These are phyloP conservation scores for Tenualosa thibaudeaui DNA, from an alignment of 2,797 vertebrate genomes.

Conservation along the genomic window DNA sequence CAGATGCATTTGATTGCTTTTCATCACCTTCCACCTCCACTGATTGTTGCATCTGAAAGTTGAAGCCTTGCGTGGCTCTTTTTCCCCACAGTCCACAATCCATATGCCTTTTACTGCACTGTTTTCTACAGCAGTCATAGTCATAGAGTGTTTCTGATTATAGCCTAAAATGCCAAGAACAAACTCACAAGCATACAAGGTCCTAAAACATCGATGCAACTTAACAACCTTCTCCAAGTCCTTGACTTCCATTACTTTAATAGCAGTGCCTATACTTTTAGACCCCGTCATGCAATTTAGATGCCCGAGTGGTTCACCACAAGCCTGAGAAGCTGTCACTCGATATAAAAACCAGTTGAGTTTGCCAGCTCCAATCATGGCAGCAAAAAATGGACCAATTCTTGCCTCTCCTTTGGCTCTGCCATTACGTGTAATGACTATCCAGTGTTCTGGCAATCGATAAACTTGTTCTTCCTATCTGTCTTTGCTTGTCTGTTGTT, in stretches of 20 bases:
- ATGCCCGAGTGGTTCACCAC: background rate
- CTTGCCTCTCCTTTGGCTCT: background rate
- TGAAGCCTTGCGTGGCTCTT: too few species aligned
- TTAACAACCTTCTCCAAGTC: background rate
- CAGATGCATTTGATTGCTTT: background rate
- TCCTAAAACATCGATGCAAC: background rate
- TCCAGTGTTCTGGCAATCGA: slow-evolving; percentile 7
- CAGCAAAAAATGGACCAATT: slow-evolving; percentile 1
- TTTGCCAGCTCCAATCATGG: background rate
- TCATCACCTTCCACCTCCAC: background rate
- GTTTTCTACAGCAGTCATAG: background rate
- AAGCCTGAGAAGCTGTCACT: background rate
- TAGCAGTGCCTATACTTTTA: background rate
- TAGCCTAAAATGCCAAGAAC: background rate
- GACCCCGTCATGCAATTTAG: background rate
- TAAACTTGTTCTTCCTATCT: background rate
- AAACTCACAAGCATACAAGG: background rate
- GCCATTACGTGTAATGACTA: slow-evolving; percentile 4
- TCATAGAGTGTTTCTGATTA: background rate
- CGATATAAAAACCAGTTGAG: slow-evolving; percentile 5
- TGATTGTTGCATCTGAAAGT: background rate
- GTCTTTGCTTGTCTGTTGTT: slow-evolving; percentile 30
- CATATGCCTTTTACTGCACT: background rate
- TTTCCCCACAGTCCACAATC: background rate
- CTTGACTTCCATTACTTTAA: background rate